A percentile compares a stretch with the other conserved stretches of the same genome.
phyloP scores from a whole-genome alignment of 2,888 invertebrate genomes.

The Synanthedon myopaeformis region DNA sequence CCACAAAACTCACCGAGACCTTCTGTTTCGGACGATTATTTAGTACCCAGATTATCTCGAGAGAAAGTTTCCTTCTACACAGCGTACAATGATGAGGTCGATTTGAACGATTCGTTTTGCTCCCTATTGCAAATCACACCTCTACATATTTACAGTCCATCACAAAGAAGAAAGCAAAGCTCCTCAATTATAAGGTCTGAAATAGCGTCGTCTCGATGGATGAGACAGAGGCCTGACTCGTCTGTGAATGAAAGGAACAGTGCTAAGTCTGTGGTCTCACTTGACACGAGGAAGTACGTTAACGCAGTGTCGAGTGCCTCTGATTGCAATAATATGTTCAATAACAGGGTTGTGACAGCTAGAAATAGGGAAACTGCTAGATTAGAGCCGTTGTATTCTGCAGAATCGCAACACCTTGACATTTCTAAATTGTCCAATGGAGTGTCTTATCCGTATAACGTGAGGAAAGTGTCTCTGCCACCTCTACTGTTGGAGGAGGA shows the following conservation, averaged over 20 bases:
- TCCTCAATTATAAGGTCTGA: slow-evolving; percentile 56
- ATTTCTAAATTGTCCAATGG: slow-evolving; percentile 22
- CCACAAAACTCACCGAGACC: slow-evolving; percentile 56
- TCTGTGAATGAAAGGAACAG: slow-evolving; percentile 56
- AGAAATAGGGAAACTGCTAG: slow-evolving; percentile 43
- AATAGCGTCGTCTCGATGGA: slow-evolving; percentile 60
- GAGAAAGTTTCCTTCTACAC: slow-evolving; percentile 35
- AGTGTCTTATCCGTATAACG: slow-evolving; percentile 27
- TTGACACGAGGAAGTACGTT: slow-evolving; percentile 45
- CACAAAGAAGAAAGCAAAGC: slow-evolving; percentile 39
- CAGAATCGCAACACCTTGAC: slow-evolving; percentile 38
- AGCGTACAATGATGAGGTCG: slow-evolving; percentile 28
- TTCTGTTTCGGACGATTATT: slow-evolving; percentile 28
- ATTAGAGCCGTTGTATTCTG: slow-evolving; percentile 46
- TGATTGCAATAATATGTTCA: slow-evolving; percentile 33
- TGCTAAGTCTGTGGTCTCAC: slow-evolving; percentile 59
- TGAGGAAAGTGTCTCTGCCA: slow-evolving; percentile 58
- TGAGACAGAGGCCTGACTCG: slow-evolving; percentile 54
- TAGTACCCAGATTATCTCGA: slow-evolving; percentile 26
- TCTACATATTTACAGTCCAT: slow-evolving; percentile 47
- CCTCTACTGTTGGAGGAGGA: slow-evolving; percentile 56
- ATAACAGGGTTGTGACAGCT: slow-evolving; percentile 47
- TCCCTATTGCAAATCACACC: slow-evolving; percentile 60
- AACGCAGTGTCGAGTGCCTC: slow-evolving; percentile 39
- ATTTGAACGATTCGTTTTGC: slow-evolving; percentile 46